Evolutionary conservation across 2,113 vertebrate genomes (phyloP).

Genomic region (Eudyptes chrysolophus): DNA sequence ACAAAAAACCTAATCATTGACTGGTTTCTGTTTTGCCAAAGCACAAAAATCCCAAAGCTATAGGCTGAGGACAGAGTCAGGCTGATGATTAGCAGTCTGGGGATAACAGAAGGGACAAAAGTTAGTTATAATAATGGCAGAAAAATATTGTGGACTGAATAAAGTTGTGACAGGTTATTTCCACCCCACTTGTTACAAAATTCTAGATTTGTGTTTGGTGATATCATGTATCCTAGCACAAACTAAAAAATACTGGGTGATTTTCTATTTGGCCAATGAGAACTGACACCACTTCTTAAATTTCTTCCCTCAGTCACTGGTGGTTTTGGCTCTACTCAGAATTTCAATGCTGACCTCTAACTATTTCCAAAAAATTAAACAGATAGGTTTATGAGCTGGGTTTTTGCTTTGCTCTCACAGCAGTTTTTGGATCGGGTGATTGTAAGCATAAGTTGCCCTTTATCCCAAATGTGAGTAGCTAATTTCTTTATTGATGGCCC

Average conservation of each 20-base stretch:
- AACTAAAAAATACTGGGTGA: not conserved
- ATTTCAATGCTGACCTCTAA: conserved; percentile 32
- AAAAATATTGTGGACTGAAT: not conserved
- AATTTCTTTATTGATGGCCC: conserved; percentile 29
- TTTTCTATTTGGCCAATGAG: not conserved
- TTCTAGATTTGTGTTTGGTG: not conserved
- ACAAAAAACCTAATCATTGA: not conserved
- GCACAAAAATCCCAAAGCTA: not conserved
- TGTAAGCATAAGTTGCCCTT: conserved; percentile 50
- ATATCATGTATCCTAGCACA: not conserved
- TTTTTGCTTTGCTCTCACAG: conserved; percentile 29
- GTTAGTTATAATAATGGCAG: not conserved
- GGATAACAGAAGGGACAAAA: not conserved
- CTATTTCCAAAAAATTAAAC: conserved; percentile 25
- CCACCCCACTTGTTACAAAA: not conserved
- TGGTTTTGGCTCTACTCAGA: not conserved
- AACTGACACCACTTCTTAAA: not conserved
- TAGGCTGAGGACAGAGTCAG: not conserved
- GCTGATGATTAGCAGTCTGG: not conserved
- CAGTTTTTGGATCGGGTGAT: not conserved
- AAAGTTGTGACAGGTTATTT: conserved; percentile 12
- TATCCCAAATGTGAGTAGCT: conserved; percentile 23
- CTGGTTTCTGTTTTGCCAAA: not conserved
- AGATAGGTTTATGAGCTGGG: conserved; percentile 21
- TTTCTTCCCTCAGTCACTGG: not conserved